Evolutionary conservation across 2,888 invertebrate species (phyloP).

Genomic region (Schizaphis graminum): DNA sequence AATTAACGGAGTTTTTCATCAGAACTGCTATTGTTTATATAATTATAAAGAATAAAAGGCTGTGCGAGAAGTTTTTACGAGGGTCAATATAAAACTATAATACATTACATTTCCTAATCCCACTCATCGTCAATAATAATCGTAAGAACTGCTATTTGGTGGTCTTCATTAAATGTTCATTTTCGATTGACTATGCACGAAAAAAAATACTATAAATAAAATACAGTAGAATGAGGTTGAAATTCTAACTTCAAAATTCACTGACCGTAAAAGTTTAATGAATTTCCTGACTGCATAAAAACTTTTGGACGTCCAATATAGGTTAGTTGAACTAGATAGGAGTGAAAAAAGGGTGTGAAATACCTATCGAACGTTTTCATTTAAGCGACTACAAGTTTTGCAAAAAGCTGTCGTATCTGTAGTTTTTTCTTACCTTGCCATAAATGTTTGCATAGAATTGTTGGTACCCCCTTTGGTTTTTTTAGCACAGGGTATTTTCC

Average conservation of each 20-base stretch:
- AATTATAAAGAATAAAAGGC: neutral
- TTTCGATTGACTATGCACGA: conserved; percentile 48
- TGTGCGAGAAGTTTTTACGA: neutral
- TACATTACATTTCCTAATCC: neutral
- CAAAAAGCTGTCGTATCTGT: conserved; percentile 25
- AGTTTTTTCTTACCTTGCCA: neutral
- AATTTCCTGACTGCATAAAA: conserved; percentile 59
- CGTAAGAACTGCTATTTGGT: neutral
- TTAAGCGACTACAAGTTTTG: conserved; percentile 50
- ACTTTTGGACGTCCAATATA: conserved; percentile 45
- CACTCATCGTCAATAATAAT: neutral
- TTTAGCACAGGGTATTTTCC: neutral
- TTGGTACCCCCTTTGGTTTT: neutral
- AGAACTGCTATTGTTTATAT: conserved; percentile 25
- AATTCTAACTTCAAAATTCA: conserved; percentile 49
- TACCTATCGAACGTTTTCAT: conserved; percentile 50
- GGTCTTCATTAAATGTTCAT: conserved; percentile 50
- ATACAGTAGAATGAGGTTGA: conserved; percentile 36
- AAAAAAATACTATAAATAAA: conserved; percentile 37
- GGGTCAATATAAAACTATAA: conserved; percentile 8
- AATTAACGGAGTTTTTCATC: conserved; percentile 13
- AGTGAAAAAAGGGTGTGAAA: conserved; percentile 27
- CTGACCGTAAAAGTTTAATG: conserved; percentile 65
- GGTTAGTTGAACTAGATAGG: conserved; percentile 1
- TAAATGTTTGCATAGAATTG: conserved; percentile 3